Evolutionary conservation across 2,113 vertebrate species (phyloP).

Genomic region (Pygathrix nemaeus): DNA sequence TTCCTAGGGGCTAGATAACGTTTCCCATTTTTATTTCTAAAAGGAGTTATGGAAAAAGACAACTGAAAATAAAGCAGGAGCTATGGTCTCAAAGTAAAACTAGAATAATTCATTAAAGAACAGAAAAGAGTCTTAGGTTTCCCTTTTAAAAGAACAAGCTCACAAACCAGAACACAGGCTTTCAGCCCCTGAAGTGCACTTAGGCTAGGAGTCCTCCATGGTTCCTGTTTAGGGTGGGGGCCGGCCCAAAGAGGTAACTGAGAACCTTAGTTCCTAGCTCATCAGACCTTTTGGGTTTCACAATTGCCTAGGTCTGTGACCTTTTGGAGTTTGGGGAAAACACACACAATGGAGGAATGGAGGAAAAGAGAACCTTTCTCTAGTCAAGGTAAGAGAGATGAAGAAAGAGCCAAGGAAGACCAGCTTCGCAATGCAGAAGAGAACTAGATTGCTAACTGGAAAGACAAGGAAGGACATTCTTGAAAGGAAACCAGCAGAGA

Average conservation of each 20-base stretch:
- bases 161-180: constrained; percentile 69
- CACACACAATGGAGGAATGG: background rate
- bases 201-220: background rate
- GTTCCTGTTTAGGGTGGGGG: background rate
- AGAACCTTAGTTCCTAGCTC: background rate
- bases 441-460: background rate
- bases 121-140: constrained; percentile 84
- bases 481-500: background rate
- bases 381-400: background rate
- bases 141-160: constrained; percentile 62
- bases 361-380: background rate
- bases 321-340: constrained; percentile 27
- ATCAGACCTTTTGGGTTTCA: background rate
- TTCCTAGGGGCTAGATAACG: constrained; percentile 74
- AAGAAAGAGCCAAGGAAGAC: background rate
- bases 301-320: background rate
- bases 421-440: background rate
- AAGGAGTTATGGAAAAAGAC: constrained; percentile 77
- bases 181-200: background rate
- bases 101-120: constrained; percentile 82
- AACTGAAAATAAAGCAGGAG: constrained; percentile 72
- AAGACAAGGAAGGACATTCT: background rate
- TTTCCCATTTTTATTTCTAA: constrained; percentile 75
- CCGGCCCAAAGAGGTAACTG: background rate
- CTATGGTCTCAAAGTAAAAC: constrained; percentile 67